Conservation (phyloP, 1,140 invertebrate genomes). For the Pteromalus puparum region DNA sequence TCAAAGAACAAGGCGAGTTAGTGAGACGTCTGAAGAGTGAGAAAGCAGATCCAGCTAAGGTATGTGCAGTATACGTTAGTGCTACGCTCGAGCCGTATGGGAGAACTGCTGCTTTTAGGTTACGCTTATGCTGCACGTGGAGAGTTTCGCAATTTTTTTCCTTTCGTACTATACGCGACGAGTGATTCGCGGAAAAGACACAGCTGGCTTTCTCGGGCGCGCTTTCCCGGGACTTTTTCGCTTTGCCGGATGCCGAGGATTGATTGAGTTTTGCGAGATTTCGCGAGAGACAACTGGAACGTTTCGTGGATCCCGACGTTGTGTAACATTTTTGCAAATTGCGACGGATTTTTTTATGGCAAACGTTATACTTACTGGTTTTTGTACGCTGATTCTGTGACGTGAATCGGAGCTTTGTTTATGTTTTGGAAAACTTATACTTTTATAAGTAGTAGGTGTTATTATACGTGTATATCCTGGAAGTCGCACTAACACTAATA, state of each 20-base stretch:
- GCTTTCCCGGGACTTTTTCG: not conserved
- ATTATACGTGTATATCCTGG: too few relatives aligned
- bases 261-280: too few relatives aligned
- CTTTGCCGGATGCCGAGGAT: too few relatives aligned
- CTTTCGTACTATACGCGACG: not conserved
- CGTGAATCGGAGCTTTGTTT: too few relatives aligned
- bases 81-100: not conserved
- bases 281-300: too few relatives aligned
- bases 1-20: constrained; percentile 87
- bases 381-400: too few relatives aligned
- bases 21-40: constrained; percentile 88
- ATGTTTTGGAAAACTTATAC: too few relatives aligned
- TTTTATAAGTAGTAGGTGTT: too few relatives aligned
- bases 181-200: not conserved
- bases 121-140: constrained; percentile 43
- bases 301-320: too few relatives aligned
- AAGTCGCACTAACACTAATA: too few relatives aligned
- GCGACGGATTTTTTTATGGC: too few relatives aligned
- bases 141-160: not conserved
- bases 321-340: not conserved
- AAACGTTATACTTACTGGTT: too few relatives aligned
- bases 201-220: not conserved
- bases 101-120: constrained; percentile 3
- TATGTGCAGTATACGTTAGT: constrained; percentile 65
- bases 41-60: constrained; percentile 85